Base-by-base conservation (phyloP, 2,113 vertebrate genomes). In the Corvus moneduloides region DNA sequence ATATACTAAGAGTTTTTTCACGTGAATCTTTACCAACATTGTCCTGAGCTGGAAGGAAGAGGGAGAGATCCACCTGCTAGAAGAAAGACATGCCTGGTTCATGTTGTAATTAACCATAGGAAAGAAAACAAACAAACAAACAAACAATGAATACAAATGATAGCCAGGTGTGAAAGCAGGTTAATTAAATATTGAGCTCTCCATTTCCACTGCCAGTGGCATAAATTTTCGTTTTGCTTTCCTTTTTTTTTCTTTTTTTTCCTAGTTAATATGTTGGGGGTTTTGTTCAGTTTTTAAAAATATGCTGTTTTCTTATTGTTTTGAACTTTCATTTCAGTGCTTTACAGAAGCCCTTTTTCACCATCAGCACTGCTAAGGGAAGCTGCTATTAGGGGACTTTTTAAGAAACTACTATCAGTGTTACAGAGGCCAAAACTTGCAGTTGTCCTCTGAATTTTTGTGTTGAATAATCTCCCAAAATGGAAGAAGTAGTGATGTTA, bases 211-310 rank as follows among this genome's bases (percentile, higher is more conserved):
- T 39, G 27, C 32, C 32, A 76, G 19, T 85, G 59, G 27, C 20
- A 6, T 28, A 20, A 69, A 22, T 88, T 88, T 81, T 72, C 2
- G 54, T 3, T 17, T 67, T 69, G 22, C n/a, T 80, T 73, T 43
- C 2, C 5, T 30, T 1, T 27, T 2, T 1, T 27, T 2, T 23
- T 30, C 52, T 37, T 41, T 56, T 39, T 27, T 35, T 17, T 3
- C 1, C 26, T 46, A n/a, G 11, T 51, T 72, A 54, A 46, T n/a
- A 2, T 32, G 28, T 66, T n/a, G 17, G 2, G 1, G 4, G 2
- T 28, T 74, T 43, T 32, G 16, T 62, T 48, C 2, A 2, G 2
- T 32, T 58, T 78, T 67, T 44, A 24, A 37, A 33, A 58, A 55
- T 56, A 87, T 21, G 6, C 21, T 41, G 0, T 68, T 73, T 64